Base-by-base conservation (phyloP, 2,888 invertebrate genomes). In the Spodoptera littoralis region DNA sequence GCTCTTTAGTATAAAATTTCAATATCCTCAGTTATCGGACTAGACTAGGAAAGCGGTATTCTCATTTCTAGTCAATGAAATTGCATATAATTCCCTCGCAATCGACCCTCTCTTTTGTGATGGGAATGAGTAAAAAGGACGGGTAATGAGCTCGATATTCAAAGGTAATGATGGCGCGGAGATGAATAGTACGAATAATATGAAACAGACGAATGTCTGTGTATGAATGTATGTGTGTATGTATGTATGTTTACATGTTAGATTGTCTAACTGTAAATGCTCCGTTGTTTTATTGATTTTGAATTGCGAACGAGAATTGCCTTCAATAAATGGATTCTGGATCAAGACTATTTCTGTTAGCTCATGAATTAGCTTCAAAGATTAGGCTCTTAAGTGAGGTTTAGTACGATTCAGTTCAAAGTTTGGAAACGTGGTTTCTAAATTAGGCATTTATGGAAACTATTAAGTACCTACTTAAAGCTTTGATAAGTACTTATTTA, bases 21-120 rank as follows among this genome's bases (percentile, higher is more conserved):
- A 88, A 90, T 90, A 89, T 86, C 75, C 82, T 76, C 80, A 81
- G 66, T 79, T 60, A 80, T 67, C 66, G 66, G 65, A 81, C 82
- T 78, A 86, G 85, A 85, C 84, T 81, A 75, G 73, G 76, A 66
- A 62, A 64, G 50, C 63, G 84, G 81, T 81, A 83, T 87, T 86
- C 86, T 87, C 88, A 85, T 90, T 90, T 84, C 80, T 66, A 85
- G 80, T 84, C 86, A 88, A 88, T 90, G 87, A 88, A 89, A 91
- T 90, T 89, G 88, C 89, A 84, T 88, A 85, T 90, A 91, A 90
- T 91, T 91, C 84, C 83, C 83, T 68, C 80, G 74, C 82, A 79
- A 87, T 90, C 76, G 76, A 58, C 60, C 73, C 50, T 82, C 82
- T 81, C 80, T 82, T 85, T 87, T 85, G 81, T 86, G 76, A 62